phyloP scores from a whole-genome alignment of 2,888 invertebrate genomes.

The Apantesis nais region DNA sequence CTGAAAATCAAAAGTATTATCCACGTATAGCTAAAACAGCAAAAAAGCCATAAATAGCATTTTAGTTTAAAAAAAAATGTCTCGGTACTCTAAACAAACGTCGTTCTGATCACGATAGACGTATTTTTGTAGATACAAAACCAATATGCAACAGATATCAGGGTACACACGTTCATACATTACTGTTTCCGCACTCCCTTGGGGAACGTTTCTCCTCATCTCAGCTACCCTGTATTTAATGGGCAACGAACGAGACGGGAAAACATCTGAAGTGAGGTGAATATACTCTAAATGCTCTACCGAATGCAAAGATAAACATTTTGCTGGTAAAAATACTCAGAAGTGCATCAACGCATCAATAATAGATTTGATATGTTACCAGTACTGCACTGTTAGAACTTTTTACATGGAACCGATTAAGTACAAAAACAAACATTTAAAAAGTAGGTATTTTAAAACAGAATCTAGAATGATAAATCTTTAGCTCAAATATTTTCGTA shows the following conservation, averaged over 20 bases:
- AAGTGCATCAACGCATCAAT: constrained; percentile 1
- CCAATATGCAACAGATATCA: constrained; percentile 29
- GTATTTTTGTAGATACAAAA: constrained; percentile 16
- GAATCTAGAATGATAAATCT: constrained; percentile 22
- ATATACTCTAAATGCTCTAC: constrained; percentile 63
- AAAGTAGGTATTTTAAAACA: neutral
- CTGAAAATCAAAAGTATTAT: neutral
- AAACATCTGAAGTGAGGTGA: constrained; percentile 63
- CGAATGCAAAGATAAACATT: constrained; percentile 51
- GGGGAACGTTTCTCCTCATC: constrained; percentile 66
- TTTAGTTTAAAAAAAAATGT: no score
- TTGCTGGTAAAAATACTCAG: constrained; percentile 20
- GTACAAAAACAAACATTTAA: neutral
- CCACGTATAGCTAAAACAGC: neutral
- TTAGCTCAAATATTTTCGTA: constrained; percentile 31
- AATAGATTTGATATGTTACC: neutral
- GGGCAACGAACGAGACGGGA: constrained; percentile 57
- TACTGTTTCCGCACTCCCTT: constrained; percentile 54
- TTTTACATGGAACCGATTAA: neutral
- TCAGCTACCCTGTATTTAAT: constrained; percentile 57
- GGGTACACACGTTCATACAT: constrained; percentile 16
- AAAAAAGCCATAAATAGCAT: no score
- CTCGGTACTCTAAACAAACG: neutral
- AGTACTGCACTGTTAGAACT: neutral
- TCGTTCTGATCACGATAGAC: neutral